These are phyloP conservation scores for Drosophila erecta DNA, from an alignment of 1,140 invertebrate species.

Conservation along the genomic window DNA sequence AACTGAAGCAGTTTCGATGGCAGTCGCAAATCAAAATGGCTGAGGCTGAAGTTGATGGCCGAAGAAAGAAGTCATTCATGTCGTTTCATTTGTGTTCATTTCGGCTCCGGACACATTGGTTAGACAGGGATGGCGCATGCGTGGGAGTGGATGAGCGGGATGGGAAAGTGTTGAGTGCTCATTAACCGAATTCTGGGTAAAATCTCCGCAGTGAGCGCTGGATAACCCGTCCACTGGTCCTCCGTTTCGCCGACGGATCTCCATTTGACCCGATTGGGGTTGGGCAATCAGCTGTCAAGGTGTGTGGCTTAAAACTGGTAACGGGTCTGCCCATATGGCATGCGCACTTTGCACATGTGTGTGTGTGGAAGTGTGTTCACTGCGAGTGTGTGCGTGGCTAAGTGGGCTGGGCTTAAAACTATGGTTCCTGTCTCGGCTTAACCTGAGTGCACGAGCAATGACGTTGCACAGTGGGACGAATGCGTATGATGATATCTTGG, in stretches of 20 bases:
- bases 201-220: slow-evolving; percentile 31
- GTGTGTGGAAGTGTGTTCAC: slow-evolving; percentile 16
- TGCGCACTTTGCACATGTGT: slow-evolving; percentile 46
- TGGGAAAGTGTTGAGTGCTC: slow-evolving; percentile 44
- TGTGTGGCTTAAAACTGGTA: slow-evolving; percentile 76
- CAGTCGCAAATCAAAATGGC: slow-evolving; percentile 79
- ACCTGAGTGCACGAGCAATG: slow-evolving; percentile 48
- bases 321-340: slow-evolving; percentile 69
- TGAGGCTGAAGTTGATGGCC: slow-evolving; percentile 73
- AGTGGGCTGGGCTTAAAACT: slow-evolving; percentile 77
- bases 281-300: slow-evolving; percentile 38
- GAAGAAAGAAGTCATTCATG: slow-evolving; percentile 79
- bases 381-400: slow-evolving; percentile 24
- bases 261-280: slow-evolving; percentile 8
- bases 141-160: slow-evolving; percentile 52
- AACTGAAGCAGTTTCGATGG: slow-evolving; percentile 32
- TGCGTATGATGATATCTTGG: too few species aligned
- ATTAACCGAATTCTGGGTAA: slow-evolving; percentile 42
- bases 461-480: slow-evolving; percentile 43
- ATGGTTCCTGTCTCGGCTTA: slow-evolving; percentile 61
- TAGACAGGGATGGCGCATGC: slow-evolving; percentile 68
- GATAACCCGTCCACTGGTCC: slow-evolving; percentile 19
- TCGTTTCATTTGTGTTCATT: slow-evolving; percentile 49
- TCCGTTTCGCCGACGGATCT: neutral
- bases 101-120: slow-evolving; percentile 25